Percentiles rank a stretch among this genome's conserved stretches.
These are phyloP conservation scores for Dendrocincla fuliginosa DNA, from an alignment of 2,797 vertebrate genomes.

Conservation along the genomic window DNA sequence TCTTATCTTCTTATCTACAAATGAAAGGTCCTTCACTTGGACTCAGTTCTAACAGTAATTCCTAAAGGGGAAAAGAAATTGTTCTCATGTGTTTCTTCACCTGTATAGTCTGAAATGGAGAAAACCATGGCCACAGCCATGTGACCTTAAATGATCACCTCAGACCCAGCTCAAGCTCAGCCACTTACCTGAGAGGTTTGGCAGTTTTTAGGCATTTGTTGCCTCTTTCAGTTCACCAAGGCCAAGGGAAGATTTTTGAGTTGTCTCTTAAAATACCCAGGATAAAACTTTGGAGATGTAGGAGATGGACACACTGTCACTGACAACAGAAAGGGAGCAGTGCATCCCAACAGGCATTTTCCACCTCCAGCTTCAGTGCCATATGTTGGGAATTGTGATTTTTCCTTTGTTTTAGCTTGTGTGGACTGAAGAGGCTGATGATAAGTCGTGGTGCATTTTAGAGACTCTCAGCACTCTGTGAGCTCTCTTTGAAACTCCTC, in stretches of 20 bases:
- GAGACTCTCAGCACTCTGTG: fast-evolving
- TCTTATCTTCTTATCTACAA: background rate
- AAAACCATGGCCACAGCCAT: background rate
- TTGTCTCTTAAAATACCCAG: background rate
- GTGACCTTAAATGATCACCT: background rate
- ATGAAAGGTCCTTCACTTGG: background rate
- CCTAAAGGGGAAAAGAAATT: background rate
- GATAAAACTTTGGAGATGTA: background rate
- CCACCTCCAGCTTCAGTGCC: background rate
- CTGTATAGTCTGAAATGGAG: background rate
- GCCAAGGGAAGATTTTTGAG: background rate
- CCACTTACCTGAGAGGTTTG: background rate
- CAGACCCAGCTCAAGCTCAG: background rate
- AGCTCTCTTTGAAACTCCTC: background rate
- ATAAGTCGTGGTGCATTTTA: background rate
- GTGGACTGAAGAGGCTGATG: background rate
- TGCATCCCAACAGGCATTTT: background rate
- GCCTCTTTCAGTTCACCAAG: background rate
- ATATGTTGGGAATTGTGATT: background rate
- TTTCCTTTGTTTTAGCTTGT: background rate
- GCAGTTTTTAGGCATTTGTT: background rate
- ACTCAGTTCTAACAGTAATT: background rate
- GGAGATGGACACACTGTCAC: background rate
- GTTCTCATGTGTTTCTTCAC: background rate
- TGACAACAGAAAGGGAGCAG: background rate